Evolutionary conservation across 2,797 vertebrate genomes (phyloP).

Genomic region (Hydrocynus forskahlii): DNA sequence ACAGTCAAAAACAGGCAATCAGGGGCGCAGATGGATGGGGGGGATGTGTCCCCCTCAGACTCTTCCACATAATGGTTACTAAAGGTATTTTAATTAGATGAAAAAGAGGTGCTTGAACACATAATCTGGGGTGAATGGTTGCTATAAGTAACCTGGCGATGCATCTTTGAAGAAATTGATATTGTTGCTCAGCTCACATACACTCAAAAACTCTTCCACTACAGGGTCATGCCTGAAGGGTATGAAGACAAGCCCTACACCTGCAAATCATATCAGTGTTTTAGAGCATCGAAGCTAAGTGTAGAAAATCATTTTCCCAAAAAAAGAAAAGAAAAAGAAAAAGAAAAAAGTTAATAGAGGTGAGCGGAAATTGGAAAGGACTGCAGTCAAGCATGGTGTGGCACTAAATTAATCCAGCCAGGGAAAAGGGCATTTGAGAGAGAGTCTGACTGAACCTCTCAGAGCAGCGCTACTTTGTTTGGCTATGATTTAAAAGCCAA

Average conservation of each 20-base stretch:
- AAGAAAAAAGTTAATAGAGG: conserved; percentile 27
- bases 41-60: no score
- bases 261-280: conserved; percentile 5
- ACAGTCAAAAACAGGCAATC: not conserved
- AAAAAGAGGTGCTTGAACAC: not conserved
- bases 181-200: conserved; percentile 1
- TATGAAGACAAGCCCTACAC: not conserved
- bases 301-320: conserved; percentile 30
- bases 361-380: conserved; percentile 39
- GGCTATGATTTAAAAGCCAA: conserved; percentile 25
- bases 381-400: conserved; percentile 40
- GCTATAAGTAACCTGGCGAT: not conserved
- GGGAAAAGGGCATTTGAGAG: conserved; percentile 24
- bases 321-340: conserved; percentile 9
- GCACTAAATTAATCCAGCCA: conserved; percentile 42
- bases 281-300: conserved; percentile 22
- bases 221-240: conserved; percentile 4
- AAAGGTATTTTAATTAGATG: not conserved
- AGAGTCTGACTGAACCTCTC: conserved; percentile 8
- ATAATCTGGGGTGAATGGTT: not conserved
- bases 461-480: not conserved
- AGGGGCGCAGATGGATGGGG: no score
- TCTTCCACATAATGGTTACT: not conserved
- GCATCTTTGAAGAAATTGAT: conserved; percentile 3
- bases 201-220: conserved; percentile 12